Conservation (phyloP, 2,113 vertebrate genomes). For the Cettia cetti region DNA sequence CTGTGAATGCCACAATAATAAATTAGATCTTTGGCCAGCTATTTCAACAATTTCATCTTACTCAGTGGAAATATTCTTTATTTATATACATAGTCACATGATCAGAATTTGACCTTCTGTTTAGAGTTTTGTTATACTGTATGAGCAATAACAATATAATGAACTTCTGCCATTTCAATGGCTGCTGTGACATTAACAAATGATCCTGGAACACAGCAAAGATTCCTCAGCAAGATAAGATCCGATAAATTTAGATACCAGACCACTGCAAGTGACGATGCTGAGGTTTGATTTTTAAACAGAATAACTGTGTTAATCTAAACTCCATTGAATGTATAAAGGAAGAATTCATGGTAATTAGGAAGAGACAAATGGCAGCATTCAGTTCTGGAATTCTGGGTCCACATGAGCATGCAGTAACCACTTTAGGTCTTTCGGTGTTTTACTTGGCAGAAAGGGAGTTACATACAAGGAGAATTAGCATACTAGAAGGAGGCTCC, state of each 20-base stretch:
- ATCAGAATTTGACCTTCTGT: constrained; percentile 47
- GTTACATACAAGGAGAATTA: constrained; percentile 25
- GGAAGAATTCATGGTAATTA: constrained; percentile 47
- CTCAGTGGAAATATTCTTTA: constrained; percentile 37
- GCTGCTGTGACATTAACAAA: constrained; percentile 13
- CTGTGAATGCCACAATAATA: not conserved
- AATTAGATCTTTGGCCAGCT: not conserved
- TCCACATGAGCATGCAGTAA: not conserved
- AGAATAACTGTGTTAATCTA: constrained; percentile 38
- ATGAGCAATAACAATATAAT: constrained; percentile 44
- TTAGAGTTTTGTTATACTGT: constrained; percentile 15
- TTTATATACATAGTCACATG: constrained; percentile 46
- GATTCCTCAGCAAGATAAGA: constrained; percentile 56
- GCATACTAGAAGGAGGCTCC: not conserved
- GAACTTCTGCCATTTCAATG: constrained; percentile 36
- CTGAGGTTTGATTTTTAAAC: constrained; percentile 48
- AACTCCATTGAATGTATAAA: constrained; percentile 16
- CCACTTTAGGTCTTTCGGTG: not conserved
- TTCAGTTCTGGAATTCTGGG: constrained; percentile 28
- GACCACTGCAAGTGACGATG: not conserved
- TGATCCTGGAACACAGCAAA: constrained; percentile 30
- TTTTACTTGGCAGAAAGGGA: constrained; percentile 28
- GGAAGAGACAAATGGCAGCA: constrained; percentile 36
- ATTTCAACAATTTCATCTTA: constrained; percentile 29
- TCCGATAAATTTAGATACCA: constrained; percentile 41